phyloP scores from a whole-genome alignment of 2,888 invertebrate genomes.

The Drosophila ustulata region DNA sequence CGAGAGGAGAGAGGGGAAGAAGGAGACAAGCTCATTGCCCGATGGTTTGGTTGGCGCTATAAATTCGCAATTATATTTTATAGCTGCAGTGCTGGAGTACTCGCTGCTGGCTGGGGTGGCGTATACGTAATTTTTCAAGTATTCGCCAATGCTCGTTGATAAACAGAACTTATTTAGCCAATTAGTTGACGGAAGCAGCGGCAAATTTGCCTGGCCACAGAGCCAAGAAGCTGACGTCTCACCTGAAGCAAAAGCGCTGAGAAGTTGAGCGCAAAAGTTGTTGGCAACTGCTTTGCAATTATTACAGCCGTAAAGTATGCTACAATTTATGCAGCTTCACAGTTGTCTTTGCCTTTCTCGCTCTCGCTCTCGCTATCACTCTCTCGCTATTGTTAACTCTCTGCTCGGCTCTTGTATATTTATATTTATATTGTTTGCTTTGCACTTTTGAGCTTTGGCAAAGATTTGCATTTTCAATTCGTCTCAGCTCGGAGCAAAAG shows the following conservation, averaged over 20 bases:
- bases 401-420: conserved; percentile 31
- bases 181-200: conserved; percentile 49
- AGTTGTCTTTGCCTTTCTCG: conserved; percentile 23
- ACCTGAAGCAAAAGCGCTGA: conserved; percentile 21
- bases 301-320: conserved; percentile 63
- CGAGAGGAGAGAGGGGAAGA: neutral
- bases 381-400: neutral
- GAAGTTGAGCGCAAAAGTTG: conserved; percentile 45
- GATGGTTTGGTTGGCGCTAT: conserved; percentile 47
- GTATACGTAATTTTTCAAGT: conserved; percentile 53
- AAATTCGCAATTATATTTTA: conserved; percentile 71
- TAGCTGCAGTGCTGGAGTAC: conserved; percentile 15
- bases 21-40: conserved; percentile 47
- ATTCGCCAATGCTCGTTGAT: conserved; percentile 40
- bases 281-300: conserved; percentile 72
- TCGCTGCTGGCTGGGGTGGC: conserved; percentile 8
- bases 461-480: conserved; percentile 77
- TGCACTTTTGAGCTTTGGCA: conserved; percentile 73
- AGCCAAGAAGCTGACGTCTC: conserved; percentile 5
- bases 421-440: conserved; percentile 65
- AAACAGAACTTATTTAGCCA: conserved; percentile 67
- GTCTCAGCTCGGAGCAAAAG: conserved; percentile 9
- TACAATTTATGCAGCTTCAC: conserved; percentile 67
- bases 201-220: conserved; percentile 54
- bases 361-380: neutral